These are phyloP conservation scores for Thaumatotibia leucotreta DNA, from an alignment of 1,140 invertebrate genomes.

Conservation along the genomic window DNA sequence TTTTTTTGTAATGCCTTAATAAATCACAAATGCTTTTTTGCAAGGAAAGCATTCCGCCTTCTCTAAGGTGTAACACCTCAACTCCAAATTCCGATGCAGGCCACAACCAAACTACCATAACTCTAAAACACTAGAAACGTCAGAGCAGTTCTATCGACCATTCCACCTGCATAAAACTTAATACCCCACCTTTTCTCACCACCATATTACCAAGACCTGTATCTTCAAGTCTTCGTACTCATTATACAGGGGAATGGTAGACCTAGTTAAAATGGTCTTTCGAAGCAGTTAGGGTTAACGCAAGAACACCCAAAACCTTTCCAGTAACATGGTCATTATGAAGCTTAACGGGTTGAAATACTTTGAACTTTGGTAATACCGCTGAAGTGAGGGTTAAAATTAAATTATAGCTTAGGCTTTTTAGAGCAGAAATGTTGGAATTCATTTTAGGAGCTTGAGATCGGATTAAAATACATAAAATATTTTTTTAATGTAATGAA, in stretches of 20 bases:
- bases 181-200: background rate
- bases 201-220: background rate
- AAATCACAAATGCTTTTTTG: no score
- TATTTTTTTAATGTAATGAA: no score
- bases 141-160: background rate
- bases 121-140: no score
- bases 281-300: background rate
- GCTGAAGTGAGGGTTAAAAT: background rate
- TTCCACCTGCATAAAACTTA: background rate
- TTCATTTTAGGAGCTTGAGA: no score
- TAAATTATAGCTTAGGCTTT: background rate
- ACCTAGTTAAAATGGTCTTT: background rate
- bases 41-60: no score
- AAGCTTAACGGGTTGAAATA: constrained; percentile 9
- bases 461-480: no score
- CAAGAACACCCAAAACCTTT: constrained; percentile 6
- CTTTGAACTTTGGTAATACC: constrained; percentile 9
- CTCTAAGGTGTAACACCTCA: no score
- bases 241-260: background rate
- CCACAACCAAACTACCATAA: no score
- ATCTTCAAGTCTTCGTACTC: no score
- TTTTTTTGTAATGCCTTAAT: no score
- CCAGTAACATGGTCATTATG: constrained; percentile 1
- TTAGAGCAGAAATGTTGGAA: background rate
- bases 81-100: no score